Conservation (phyloP, 2,797 vertebrate species). For the Channallabes apus region DNA sequence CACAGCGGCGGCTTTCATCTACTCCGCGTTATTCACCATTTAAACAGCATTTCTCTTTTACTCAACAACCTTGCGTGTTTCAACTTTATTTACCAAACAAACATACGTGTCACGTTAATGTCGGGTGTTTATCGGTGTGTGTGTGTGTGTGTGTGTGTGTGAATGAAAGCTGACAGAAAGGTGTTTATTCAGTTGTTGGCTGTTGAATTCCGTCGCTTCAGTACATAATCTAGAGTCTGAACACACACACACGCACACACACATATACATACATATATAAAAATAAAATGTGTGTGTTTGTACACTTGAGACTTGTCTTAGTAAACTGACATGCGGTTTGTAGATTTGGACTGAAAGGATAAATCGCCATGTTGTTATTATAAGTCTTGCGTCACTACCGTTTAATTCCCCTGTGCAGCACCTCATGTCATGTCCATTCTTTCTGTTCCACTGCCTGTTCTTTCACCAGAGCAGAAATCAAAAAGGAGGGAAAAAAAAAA, state of each 20-base stretch:
- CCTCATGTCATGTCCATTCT: background rate
- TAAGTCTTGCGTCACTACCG: background rate
- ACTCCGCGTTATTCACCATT: background rate
- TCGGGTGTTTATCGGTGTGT: background rate
- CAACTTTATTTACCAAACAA: background rate
- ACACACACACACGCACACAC: no score
- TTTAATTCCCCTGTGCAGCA: background rate
- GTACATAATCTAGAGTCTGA: background rate
- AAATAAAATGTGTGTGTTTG: background rate
- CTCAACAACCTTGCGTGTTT: no score
- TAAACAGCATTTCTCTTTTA: background rate
- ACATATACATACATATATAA: no score
- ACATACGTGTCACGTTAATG: background rate
- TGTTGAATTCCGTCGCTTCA: background rate
- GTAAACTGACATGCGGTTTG: background rate
- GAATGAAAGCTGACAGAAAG: background rate
- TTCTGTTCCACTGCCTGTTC: background rate
- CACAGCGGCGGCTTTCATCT: background rate
- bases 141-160: accelerated
- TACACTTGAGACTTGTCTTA: background rate
- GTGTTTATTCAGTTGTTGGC: background rate
- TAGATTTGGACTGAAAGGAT: background rate
- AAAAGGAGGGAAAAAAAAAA: background rate
- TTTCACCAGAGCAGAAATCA: background rate
- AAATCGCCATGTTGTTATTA: background rate